phyloP scores from a whole-genome alignment of 2,888 invertebrate genomes.

The Mantis religiosa region DNA sequence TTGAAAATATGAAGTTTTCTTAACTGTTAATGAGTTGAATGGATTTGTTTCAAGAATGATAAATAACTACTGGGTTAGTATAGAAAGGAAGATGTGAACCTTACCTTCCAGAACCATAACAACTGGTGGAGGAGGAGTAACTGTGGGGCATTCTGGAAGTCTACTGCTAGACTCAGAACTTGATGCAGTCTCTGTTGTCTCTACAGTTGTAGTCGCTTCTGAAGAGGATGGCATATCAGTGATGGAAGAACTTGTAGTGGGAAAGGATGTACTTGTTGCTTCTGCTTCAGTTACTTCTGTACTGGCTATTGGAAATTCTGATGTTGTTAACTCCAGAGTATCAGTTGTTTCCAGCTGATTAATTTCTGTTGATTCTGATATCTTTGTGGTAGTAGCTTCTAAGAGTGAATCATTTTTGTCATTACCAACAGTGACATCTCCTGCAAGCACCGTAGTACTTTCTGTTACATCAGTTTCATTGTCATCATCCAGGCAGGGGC shows the following conservation, averaged over 20 bases:
- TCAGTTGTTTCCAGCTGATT: slow-evolving; percentile 34
- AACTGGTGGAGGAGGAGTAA: slow-evolving; percentile 61
- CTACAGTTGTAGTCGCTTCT: background rate
- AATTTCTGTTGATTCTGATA: slow-evolving; percentile 24
- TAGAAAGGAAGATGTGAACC: slow-evolving; percentile 27
- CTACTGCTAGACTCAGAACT: slow-evolving; percentile 29
- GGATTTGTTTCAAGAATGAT: background rate
- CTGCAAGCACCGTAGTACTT: slow-evolving; percentile 11
- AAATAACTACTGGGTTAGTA: background rate
- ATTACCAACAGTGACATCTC: slow-evolving; percentile 15
- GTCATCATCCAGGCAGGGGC: slow-evolving; percentile 59
- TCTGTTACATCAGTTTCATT: slow-evolving; percentile 36
- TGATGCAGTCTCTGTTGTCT: background rate
- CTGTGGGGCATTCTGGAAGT: slow-evolving; percentile 44
- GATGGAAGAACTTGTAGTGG: background rate
- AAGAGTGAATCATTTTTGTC: background rate
- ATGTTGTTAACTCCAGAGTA: slow-evolving; percentile 24
- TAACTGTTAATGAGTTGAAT: background rate
- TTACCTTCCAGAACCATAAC: slow-evolving; percentile 85
- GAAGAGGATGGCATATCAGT: background rate
- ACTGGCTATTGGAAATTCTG: background rate
- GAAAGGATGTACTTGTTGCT: background rate
- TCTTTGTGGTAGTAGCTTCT: background rate
- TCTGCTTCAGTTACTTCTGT: background rate
- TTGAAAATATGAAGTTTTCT: too few species aligned